phyloP scores from a whole-genome alignment of 2,113 vertebrate genomes.

The Canis aureus region DNA sequence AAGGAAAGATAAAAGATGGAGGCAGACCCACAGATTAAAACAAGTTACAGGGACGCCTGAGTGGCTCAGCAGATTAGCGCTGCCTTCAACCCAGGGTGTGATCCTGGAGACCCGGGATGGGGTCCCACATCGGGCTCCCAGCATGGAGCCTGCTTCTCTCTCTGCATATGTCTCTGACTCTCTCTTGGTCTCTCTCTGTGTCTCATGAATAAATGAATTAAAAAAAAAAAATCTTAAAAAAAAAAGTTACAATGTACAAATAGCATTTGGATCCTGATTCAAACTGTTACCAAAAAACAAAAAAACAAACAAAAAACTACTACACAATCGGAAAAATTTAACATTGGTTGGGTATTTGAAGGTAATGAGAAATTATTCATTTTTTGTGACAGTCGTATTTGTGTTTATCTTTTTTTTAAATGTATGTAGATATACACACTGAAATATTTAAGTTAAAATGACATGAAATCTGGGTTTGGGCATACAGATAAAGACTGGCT shows the following conservation, averaged over 20 bases:
- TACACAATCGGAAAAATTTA: not conserved
- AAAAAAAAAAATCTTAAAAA: too few species aligned
- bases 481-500: not conserved
- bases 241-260: not conserved
- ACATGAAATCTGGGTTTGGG: not conserved
- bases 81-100: too few species aligned
- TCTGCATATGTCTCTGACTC: too few species aligned
- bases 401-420: not conserved
- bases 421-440: not conserved
- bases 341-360: not conserved
- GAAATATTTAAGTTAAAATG: constrained; percentile 44
- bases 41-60: not conserved
- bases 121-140: too few species aligned
- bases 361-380: not conserved
- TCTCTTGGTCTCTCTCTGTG: too few species aligned
- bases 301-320: not conserved
- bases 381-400: not conserved
- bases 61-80: too few species aligned
- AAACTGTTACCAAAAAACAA: not conserved
- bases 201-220: too few species aligned
- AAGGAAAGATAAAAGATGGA: not conserved
- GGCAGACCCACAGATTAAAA: not conserved
- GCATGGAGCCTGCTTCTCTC: too few species aligned
- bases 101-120: too few species aligned
- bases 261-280: not conserved